Percentiles rank a stretch among this genome's conserved stretches.
Conservation (phyloP, 2,797 vertebrate genomes). For the Ceryle rudis region DNA sequence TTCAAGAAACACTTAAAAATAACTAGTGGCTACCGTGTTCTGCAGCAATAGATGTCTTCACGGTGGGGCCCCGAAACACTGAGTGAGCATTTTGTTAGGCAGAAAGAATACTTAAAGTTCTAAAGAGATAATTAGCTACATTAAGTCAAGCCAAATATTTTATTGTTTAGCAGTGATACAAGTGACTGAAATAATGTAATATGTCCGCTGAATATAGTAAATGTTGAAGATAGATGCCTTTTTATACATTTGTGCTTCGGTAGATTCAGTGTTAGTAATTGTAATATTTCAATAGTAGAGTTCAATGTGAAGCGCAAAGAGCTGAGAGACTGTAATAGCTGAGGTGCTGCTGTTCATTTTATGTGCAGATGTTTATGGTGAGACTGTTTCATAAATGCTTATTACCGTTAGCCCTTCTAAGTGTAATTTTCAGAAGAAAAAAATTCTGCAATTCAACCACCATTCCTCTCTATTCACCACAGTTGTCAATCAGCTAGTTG, state of each 20-base stretch:
- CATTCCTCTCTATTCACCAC: constrained; percentile 99
- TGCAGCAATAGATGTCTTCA: constrained; percentile 11
- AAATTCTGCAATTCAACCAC: constrained; percentile 95
- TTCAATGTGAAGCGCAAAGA: constrained; percentile 78
- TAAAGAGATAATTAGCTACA: constrained; percentile 63
- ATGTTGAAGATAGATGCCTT: constrained; percentile 55
- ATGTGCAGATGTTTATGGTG: constrained; percentile 93
- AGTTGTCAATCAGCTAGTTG: constrained; percentile 97
- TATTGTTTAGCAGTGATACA: constrained; percentile 51
- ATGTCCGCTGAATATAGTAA: constrained; percentile 50
- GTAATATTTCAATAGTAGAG: constrained; percentile 78
- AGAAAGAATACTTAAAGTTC: constrained; percentile 49
- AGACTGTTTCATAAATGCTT: constrained; percentile 96
- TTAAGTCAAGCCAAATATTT: constrained; percentile 68
- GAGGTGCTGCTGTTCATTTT: constrained; percentile 85
- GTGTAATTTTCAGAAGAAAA: constrained; percentile 93
- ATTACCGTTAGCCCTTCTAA: constrained; percentile 98
- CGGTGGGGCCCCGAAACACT: not conserved
- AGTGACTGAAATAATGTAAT: constrained; percentile 60
- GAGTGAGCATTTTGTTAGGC: constrained; percentile 34
- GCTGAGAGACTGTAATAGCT: constrained; percentile 81
- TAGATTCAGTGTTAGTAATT: constrained; percentile 74
- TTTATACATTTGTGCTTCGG: constrained; percentile 71
- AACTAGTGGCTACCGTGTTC: constrained; percentile 57
- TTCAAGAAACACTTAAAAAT: constrained; percentile 77